Base-by-base conservation (phyloP, 1,140 invertebrate genomes). In the Achatina immaculata region DNA sequence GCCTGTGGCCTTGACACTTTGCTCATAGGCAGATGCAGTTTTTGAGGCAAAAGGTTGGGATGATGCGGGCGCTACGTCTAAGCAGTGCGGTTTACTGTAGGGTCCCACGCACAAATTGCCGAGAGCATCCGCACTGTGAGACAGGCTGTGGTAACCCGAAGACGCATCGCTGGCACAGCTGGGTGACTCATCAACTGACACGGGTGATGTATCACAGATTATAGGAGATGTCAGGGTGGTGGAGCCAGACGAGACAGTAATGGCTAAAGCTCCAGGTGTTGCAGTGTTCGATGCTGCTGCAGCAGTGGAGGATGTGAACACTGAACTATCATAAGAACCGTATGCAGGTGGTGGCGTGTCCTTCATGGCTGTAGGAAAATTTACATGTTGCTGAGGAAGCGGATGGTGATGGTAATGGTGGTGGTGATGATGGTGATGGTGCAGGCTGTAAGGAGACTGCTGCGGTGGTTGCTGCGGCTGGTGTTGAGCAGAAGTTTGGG, bases 361-460 rank as follows among this genome's bases (percentile, higher is more conserved):
- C 43, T 78, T 78, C 40, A 66, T 4, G 21, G 55, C 1, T n/a
- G 6, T 42, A 24, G 75, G 6, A 40, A 78, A 78, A 9, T 51
- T 38, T 45, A 65, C 28, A 40, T 58, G 55, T 42, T 40, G 75
- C 58, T 65, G 55, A 4, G 6, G 31, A 4, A 69, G 24, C 1
- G 62, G 51, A 71, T 79, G 77, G 40, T 79, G 77, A 31, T 79
- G 77, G 65, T 79, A 71, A 34, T 79, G 66, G 38, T 79, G 77
- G 38, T 79, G 77, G 66, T 79, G 77, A 34, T 79, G 76, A 43
- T 79, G 77, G 31, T 79, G 77, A 55, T 79, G 77, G 77, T 79
- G 76, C n/a, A 69, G 55, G 31, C 77, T 79, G 28, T 38, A 79
- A 2, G 77, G 43, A 11, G 65, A 71, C 31, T 65, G 40, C 31